phyloP scores from a whole-genome alignment of 2,797 vertebrate genomes.

The Eulemur albifrons region DNA sequence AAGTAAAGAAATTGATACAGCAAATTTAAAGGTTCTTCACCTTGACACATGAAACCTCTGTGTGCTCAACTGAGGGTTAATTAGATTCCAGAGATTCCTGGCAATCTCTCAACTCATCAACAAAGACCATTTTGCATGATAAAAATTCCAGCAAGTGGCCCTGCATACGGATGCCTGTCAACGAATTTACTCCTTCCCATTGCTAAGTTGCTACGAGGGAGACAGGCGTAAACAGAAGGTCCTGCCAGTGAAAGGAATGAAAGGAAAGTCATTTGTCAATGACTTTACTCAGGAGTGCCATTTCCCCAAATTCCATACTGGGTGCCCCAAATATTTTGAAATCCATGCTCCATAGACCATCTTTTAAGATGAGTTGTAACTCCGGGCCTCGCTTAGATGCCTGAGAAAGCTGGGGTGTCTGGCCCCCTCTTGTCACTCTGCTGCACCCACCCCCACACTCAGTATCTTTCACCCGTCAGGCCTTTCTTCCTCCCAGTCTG shows the following conservation, averaged over 20 bases:
- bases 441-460: background rate
- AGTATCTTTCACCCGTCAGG: constrained; percentile 39
- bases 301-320: background rate
- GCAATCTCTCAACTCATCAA: constrained; percentile 33
- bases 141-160: constrained; percentile 48
- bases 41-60: constrained; percentile 27
- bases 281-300: background rate
- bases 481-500: constrained; percentile 33
- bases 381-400: background rate
- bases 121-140: constrained; percentile 37
- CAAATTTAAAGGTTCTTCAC: background rate
- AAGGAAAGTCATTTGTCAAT: constrained; percentile 12
- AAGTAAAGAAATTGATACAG: constrained; percentile 7
- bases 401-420: background rate
- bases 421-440: background rate
- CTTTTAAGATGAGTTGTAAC: constrained; percentile 23
- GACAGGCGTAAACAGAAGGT: background rate
- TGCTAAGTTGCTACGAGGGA: background rate
- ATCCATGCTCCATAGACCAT: background rate
- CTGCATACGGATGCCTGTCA: background rate
- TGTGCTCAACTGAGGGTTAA: constrained; percentile 27
- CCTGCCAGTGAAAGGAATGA: background rate
- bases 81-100: constrained; percentile 63
- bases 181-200: background rate
- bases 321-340: constrained; percentile 48